phyloP scores from a whole-genome alignment of 1,140 invertebrate species.

The Apis laboriosa region DNA sequence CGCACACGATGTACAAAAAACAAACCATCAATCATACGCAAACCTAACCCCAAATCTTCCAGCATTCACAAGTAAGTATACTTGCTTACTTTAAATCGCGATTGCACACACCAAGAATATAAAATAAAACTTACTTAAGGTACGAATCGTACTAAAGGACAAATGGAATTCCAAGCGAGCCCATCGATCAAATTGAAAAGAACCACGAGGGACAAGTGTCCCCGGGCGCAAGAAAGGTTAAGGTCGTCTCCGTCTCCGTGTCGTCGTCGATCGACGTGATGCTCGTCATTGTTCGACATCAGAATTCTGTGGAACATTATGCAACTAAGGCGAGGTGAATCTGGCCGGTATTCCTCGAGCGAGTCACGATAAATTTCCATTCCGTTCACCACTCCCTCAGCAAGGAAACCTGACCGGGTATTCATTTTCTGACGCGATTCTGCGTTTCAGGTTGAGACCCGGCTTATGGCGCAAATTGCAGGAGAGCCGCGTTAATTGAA shows the following conservation, averaged over 20 bases:
- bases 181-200: conserved; percentile 24
- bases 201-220: conserved; percentile 27
- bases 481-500: conserved; percentile 14
- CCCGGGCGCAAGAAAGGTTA: conserved; percentile 22
- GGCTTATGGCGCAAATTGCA: background rate
- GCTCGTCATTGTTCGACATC: conserved; percentile 13
- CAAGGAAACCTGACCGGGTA: conserved; percentile 61
- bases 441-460: conserved; percentile 30
- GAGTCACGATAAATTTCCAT: conserved; percentile 69
- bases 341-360: conserved; percentile 38
- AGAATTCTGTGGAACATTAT: conserved; percentile 57
- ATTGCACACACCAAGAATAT: background rate
- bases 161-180: conserved; percentile 23
- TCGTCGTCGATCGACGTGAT: background rate
- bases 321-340: conserved; percentile 42
- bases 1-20: background rate
- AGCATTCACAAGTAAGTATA: background rate
- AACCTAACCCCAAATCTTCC: background rate
- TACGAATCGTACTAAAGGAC: background rate
- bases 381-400: conserved; percentile 68
- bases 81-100: background rate
- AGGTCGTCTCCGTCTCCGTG: conserved; percentile 18
- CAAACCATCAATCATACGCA: background rate
- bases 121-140: background rate
- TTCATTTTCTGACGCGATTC: conserved; percentile 68